These are phyloP conservation scores for Dendrocincla tyrannina DNA, from an alignment of 2,797 vertebrate species.

Conservation along the genomic window DNA sequence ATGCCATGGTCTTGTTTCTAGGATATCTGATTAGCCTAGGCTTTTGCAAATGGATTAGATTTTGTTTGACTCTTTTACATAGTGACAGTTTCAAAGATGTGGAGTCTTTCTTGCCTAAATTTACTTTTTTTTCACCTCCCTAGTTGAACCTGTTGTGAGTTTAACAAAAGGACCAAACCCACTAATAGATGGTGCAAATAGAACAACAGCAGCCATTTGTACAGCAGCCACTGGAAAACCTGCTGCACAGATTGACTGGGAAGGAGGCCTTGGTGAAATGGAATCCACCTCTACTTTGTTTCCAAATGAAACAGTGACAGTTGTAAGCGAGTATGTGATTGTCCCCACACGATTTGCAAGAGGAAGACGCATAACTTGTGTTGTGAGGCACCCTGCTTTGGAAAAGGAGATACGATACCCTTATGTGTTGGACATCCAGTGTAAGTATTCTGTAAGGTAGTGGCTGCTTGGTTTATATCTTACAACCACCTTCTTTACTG, in stretches of 20 bases:
- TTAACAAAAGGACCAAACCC: conserved; percentile 84
- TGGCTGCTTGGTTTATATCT: not conserved
- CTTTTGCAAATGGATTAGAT: not conserved
- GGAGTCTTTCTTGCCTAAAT: not conserved
- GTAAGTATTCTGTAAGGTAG: conserved; percentile 81
- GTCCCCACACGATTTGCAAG: conserved; percentile 86
- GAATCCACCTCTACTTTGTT: conserved; percentile 79
- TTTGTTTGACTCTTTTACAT: not conserved
- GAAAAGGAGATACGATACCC: conserved; percentile 87
- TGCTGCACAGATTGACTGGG: conserved; percentile 89
- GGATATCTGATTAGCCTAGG: not conserved
- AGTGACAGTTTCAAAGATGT: not conserved
- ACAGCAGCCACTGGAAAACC: conserved; percentile 92
- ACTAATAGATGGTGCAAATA: conserved; percentile 87
- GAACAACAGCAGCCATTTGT: conserved; percentile 90
- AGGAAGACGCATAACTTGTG: conserved; percentile 87
- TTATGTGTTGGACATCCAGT: conserved; percentile 87
- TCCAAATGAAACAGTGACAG: conserved; percentile 86
- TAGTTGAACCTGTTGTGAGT: conserved; percentile 93
- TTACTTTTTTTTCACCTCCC: not conserved
- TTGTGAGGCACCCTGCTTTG: conserved; percentile 91
- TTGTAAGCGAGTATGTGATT: conserved; percentile 85
- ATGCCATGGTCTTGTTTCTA: rapidly evolving
- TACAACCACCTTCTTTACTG: not conserved
- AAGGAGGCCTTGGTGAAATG: conserved; percentile 85